Conservation (phyloP, 2,888 invertebrate genomes). For the Euplexia lucipara region DNA sequence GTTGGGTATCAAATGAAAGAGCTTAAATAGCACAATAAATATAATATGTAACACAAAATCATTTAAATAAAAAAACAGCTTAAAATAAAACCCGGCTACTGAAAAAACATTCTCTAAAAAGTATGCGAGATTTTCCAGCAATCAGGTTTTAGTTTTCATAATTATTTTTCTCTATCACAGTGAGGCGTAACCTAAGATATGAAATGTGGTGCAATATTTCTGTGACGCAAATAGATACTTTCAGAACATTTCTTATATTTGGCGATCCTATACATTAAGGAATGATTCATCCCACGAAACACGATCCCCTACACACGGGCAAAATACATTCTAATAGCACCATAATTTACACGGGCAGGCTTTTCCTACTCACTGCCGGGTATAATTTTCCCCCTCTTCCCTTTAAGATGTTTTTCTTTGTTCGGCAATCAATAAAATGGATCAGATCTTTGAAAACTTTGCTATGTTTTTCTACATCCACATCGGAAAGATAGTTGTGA, state of each 20-base stretch:
- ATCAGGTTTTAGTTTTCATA: neutral
- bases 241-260: constrained; percentile 9
- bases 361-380: constrained; percentile 21
- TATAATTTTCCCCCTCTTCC: constrained; percentile 19
- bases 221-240: constrained; percentile 6
- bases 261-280: constrained; percentile 19
- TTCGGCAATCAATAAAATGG: constrained; percentile 31
- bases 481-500: neutral
- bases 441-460: constrained; percentile 8
- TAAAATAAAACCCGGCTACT: too few species aligned
- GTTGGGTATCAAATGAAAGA: too few species aligned
- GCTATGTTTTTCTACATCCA: neutral
- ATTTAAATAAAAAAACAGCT: too few species aligned
- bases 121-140: too few species aligned
- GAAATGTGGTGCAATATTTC: too few species aligned
- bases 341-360: constrained; percentile 39
- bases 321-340: constrained; percentile 44
- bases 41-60: too few species aligned
- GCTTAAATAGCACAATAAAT: too few species aligned
- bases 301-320: constrained; percentile 11
- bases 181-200: too few species aligned
- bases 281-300: constrained; percentile 33
- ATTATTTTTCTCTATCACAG: neutral
- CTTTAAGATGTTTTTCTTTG: constrained; percentile 38
- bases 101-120: too few species aligned